Evolutionary conservation across 2,113 vertebrate species (phyloP).

Genomic region (Trochalopteron elliotii): DNA sequence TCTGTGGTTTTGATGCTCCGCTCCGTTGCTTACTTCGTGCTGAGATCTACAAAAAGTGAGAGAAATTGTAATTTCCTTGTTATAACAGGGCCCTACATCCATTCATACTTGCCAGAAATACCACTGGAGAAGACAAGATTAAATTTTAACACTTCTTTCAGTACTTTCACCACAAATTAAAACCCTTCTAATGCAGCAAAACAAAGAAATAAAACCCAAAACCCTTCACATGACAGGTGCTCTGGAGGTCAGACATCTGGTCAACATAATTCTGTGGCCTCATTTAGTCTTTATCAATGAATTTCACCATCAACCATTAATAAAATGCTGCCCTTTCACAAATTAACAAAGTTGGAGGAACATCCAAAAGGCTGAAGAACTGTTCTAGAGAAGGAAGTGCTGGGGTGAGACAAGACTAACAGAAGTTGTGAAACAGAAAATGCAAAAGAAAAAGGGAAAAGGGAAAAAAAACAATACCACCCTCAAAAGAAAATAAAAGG

Average conservation of each 20-base stretch:
- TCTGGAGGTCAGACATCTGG: not conserved
- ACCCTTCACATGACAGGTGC: not conserved
- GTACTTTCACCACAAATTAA: not conserved
- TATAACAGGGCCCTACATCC: not conserved
- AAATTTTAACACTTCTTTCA: not conserved
- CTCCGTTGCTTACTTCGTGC: not conserved
- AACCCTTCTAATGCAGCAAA: not conserved
- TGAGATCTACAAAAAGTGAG: not conserved
- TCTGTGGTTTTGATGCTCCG: not conserved
- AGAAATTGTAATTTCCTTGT: not conserved
- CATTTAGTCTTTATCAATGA: not conserved
- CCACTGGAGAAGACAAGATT: not conserved
- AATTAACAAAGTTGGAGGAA: not conserved
- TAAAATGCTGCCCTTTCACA: not conserved
- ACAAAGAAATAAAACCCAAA: not conserved
- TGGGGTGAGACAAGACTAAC: not conserved
- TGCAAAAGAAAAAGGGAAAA: not conserved
- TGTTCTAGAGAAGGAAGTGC: not conserved
- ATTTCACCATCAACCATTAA: not conserved
- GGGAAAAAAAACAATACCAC: rapidly evolving
- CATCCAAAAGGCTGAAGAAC: not conserved
- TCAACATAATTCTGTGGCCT: not conserved
- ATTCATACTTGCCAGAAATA: not conserved
- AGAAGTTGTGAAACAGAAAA: not conserved
- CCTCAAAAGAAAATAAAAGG: not conserved